phyloP scores from a whole-genome alignment of 1,140 invertebrate species.

The Diachasma alloeum region DNA sequence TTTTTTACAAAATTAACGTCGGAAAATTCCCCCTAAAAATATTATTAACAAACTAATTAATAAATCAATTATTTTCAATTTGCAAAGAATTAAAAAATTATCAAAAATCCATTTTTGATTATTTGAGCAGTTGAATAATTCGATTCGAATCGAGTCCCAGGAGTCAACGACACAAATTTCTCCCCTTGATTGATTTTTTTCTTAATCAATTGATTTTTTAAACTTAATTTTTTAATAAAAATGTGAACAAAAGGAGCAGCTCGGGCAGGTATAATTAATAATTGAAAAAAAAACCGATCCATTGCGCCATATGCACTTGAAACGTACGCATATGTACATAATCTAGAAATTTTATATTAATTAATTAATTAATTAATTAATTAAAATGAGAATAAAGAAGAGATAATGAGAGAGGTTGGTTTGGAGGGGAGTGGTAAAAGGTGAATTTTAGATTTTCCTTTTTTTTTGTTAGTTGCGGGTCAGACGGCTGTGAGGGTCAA shows the following conservation, averaged over 20 bases:
- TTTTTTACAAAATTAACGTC: not conserved
- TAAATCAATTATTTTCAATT: not conserved
- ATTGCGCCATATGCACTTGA: conserved; percentile 49
- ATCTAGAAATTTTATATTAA: conserved; percentile 22
- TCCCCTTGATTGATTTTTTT: not conserved
- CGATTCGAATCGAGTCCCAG: not conserved
- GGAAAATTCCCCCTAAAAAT: not conserved
- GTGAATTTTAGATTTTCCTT: not conserved
- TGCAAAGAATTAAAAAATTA: not conserved
- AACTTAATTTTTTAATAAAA: not conserved
- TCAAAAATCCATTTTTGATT: not conserved
- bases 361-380: conserved; percentile 45
- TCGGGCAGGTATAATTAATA: conserved; percentile 50
- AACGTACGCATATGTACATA: conserved; percentile 45
- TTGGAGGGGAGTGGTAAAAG: conserved; percentile 62
- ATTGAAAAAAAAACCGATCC: conserved; percentile 31
- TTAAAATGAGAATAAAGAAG: conserved; percentile 13
- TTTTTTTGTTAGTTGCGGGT: not conserved
- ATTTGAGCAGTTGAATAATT: not conserved
- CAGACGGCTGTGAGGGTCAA: no score
- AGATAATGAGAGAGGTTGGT: conserved; percentile 46
- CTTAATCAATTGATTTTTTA: not conserved
- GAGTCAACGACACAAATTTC: not conserved
- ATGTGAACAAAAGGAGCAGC: conserved; percentile 44
- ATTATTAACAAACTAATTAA: not conserved